Evolutionary conservation across 2,113 vertebrate genomes (phyloP).

Genomic region (Varanus salvator): DNA sequence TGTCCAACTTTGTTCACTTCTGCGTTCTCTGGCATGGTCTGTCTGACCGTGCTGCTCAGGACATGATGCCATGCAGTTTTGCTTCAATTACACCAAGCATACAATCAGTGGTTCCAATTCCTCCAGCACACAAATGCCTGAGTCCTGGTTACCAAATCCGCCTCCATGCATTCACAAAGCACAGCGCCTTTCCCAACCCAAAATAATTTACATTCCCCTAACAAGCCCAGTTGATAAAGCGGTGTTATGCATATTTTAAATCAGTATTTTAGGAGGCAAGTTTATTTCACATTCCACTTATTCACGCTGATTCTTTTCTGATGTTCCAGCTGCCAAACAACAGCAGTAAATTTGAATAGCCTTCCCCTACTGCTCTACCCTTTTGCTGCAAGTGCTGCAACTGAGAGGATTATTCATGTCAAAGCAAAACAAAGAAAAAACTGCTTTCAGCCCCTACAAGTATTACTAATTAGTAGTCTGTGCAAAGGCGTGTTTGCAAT

Average conservation of each 20-base stretch:
- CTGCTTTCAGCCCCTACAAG: conserved; percentile 69
- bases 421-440: conserved; percentile 74
- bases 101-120: neutral
- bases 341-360: conserved; percentile 67
- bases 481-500: conserved; percentile 27
- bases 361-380: conserved; percentile 67
- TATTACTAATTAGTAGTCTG: conserved; percentile 46
- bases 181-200: rapidly evolving
- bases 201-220: conserved; percentile 20
- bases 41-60: neutral
- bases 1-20: neutral
- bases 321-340: conserved; percentile 65
- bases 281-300: conserved; percentile 73
- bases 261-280: conserved; percentile 72
- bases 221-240: neutral
- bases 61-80: neutral
- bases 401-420: conserved; percentile 72
- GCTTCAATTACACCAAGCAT: neutral
- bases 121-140: neutral
- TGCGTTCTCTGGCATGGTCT: neutral
- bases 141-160: neutral
- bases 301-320: conserved; percentile 64
- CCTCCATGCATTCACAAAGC: rapidly evolving
- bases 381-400: conserved; percentile 68
- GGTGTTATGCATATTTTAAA: conserved; percentile 46